Evolutionary conservation across 1,140 invertebrate genomes (phyloP).

Genomic region (Megathymus violae): DNA sequence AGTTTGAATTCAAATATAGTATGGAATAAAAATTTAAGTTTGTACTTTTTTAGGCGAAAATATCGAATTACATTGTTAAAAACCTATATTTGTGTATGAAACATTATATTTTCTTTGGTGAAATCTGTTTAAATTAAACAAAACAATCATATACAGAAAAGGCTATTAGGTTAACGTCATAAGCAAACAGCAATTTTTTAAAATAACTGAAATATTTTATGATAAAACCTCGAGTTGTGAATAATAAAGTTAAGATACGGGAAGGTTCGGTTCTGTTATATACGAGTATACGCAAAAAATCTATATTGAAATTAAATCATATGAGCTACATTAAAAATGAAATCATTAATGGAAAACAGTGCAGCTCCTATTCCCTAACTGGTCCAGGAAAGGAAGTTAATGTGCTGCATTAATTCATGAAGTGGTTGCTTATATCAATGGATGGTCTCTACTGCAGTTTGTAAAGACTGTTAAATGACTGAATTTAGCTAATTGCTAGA

Average conservation of each 20-base stretch:
- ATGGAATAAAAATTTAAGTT: no score
- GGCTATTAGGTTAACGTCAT: constrained; percentile 15
- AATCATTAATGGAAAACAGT: neutral
- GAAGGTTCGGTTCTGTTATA: neutral
- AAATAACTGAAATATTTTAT: constrained; percentile 15
- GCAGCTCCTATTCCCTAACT: neutral
- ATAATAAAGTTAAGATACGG: constrained; percentile 10
- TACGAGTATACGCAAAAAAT: neutral
- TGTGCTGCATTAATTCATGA: constrained; percentile 3
- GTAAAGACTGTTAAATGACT: constrained; percentile 11
- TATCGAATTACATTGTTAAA: no score
- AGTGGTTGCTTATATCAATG: constrained; percentile 15
- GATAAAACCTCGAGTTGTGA: constrained; percentile 20
- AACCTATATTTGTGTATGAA: no score
- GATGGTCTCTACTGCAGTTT: constrained; percentile 7
- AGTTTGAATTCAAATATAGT: no score
- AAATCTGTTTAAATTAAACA: neutral
- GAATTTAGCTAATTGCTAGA: constrained; percentile 35
- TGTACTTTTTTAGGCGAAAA: neutral
- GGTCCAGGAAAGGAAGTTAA: constrained; percentile 9
- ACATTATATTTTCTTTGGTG: no score
- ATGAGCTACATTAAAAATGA: no score
- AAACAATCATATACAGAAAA: no score
- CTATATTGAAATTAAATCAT: neutral
- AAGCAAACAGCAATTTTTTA: constrained; percentile 12